Conservation (phyloP, 2,888 invertebrate genomes). For the Tinea pellionella region DNA sequence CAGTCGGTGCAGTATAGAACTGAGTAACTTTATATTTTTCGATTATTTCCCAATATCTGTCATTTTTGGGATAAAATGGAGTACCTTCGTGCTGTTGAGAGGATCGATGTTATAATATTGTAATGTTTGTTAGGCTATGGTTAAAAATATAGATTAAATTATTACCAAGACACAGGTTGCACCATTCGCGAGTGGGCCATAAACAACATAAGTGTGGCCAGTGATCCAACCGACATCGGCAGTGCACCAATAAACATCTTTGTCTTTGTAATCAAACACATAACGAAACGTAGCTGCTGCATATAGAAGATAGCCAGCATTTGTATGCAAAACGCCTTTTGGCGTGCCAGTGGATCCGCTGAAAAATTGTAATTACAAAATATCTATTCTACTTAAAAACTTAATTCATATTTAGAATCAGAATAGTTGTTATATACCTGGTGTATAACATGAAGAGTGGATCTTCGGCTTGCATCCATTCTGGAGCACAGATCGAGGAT, state of each 20-base stretch:
- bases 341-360: slow-evolving; percentile 97
- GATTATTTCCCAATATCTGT: slow-evolving; percentile 92
- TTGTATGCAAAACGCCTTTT: slow-evolving; percentile 96
- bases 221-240: slow-evolving; percentile 98
- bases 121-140: background rate
- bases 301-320: slow-evolving; percentile 94
- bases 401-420: too few relatives aligned
- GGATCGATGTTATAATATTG: background rate
- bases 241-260: slow-evolving; percentile 92
- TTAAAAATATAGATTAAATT: slow-evolving; percentile 13
- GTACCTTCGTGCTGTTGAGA: slow-evolving; percentile 91
- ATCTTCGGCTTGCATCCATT: slow-evolving; percentile 97
- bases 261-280: slow-evolving; percentile 92
- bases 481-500: slow-evolving; percentile 86
- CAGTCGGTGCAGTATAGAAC: slow-evolving; percentile 99
- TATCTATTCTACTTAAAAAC: slow-evolving; percentile 74
- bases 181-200: slow-evolving; percentile 94
- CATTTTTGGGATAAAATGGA: slow-evolving; percentile 93
- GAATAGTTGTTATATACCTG: slow-evolving; percentile 55
- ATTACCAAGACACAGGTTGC: slow-evolving; percentile 94
- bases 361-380: slow-evolving; percentile 57
- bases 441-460: slow-evolving; percentile 98
- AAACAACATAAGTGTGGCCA: slow-evolving; percentile 92
- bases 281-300: slow-evolving; percentile 95
- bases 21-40: slow-evolving; percentile 95